A percentile compares a stretch with the other conserved stretches of the same genome.
Evolutionary conservation across 2,113 vertebrate genomes (phyloP).

Genomic region (Meleagris gallopavo): DNA sequence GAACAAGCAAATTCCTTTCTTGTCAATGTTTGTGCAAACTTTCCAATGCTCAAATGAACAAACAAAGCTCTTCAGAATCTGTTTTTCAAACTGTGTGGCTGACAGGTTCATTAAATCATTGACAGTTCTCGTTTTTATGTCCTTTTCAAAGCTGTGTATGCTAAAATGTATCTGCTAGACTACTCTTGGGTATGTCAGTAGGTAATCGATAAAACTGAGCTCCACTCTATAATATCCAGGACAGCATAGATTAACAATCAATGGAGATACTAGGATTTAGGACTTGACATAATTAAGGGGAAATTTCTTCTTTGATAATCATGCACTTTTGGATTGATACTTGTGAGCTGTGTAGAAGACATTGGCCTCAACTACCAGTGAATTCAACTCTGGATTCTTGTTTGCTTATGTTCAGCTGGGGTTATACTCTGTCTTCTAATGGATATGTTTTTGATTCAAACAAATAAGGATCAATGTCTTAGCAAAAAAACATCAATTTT

Average conservation of each 20-base stretch:
- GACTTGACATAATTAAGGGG: neutral
- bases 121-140: neutral
- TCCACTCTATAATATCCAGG: neutral
- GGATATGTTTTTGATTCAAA: neutral
- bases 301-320: neutral
- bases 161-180: neutral
- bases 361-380: neutral
- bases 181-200: neutral
- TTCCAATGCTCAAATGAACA: neutral
- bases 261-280: neutral
- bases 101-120: neutral
- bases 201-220: neutral
- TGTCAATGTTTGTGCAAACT: neutral
- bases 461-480: neutral
- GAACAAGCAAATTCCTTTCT: neutral
- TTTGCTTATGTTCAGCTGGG: neutral
- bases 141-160: neutral
- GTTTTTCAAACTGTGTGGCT: neutral
- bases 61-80: neutral
- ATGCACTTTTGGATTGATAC: neutral
- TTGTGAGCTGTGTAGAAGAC: neutral
- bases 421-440: neutral
- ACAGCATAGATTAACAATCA: neutral
- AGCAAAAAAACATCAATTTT: neutral
- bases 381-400: neutral